Conservation (phyloP, 2,113 vertebrate species). For the Penelope pileata region DNA sequence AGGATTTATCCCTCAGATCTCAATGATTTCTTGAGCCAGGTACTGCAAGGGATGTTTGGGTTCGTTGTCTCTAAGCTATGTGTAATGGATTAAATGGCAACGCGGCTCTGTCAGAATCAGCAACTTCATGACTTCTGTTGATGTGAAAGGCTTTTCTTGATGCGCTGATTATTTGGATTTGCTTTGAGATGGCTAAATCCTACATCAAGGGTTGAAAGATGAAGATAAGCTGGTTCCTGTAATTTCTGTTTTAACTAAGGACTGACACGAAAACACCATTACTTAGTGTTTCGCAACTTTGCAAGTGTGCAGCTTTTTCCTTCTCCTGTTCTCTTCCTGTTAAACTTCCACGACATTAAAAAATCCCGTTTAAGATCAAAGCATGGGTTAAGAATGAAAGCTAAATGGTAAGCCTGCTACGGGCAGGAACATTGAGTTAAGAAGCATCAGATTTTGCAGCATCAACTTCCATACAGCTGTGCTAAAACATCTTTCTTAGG, state of each 20-base stretch:
- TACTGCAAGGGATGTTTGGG: background rate
- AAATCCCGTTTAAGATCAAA: background rate
- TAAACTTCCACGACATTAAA: background rate
- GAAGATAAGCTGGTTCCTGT: background rate
- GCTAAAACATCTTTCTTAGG: background rate
- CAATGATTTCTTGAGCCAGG: background rate
- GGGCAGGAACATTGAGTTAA: background rate
- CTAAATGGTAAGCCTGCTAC: background rate
- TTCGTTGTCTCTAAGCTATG: background rate
- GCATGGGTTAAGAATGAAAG: background rate
- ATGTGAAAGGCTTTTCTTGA: background rate
- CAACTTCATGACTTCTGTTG: background rate
- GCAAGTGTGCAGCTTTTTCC: background rate
- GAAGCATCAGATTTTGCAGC: background rate
- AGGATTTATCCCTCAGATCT: background rate
- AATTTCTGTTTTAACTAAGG: background rate
- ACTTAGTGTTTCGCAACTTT: background rate
- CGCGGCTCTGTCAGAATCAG: background rate
- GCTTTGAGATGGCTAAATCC: background rate
- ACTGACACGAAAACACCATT: accelerated
- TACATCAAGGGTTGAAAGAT: background rate
- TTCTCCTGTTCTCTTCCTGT: background rate
- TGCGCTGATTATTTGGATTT: background rate
- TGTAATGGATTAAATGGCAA: background rate
- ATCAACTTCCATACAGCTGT: background rate